Conservation (phyloP, 2,888 invertebrate genomes). For the Euproctis similis region DNA sequence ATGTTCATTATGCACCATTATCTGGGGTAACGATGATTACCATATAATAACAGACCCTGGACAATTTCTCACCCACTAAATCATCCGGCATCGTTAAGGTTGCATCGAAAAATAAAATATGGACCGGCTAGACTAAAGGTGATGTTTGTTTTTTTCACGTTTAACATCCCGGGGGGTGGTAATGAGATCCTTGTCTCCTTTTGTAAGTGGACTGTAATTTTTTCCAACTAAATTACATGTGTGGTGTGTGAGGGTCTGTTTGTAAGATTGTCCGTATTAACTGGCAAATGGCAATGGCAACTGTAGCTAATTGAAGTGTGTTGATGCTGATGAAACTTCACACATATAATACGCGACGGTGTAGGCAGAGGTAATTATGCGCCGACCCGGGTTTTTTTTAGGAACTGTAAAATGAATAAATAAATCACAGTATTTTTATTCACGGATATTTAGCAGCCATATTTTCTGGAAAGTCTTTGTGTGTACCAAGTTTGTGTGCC, state of each 20-base stretch:
- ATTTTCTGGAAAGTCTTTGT: too few species aligned
- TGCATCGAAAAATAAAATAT: slow-evolving; percentile 14
- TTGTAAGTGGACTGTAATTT: slow-evolving; percentile 3
- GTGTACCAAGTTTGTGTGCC: too few species aligned
- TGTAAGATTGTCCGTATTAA: background rate
- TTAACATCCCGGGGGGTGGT: slow-evolving; percentile 2
- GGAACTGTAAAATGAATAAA: too few species aligned
- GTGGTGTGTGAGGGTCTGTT: background rate
- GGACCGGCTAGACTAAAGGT: slow-evolving; percentile 7
- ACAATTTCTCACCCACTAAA: slow-evolving; percentile 46
- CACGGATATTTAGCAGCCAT: too few species aligned
- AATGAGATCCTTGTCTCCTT: slow-evolving; percentile 2
- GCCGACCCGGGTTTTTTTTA: too few species aligned
- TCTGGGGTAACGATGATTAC: slow-evolving; percentile 37
- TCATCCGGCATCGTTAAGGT: slow-evolving; percentile 20
- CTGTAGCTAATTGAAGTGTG: too few species aligned
- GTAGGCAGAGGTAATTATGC: too few species aligned
- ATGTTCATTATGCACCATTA: slow-evolving; percentile 37
- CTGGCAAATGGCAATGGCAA: background rate
- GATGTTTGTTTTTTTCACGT: slow-evolving; percentile 15
- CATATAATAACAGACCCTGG: slow-evolving; percentile 44
- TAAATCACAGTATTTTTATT: too few species aligned
- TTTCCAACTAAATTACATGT: background rate
- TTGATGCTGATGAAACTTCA: background rate
- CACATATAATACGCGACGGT: too few species aligned